Evolutionary conservation across 2,797 vertebrate genomes (phyloP), one percentile per base, ranked within the genome.

Genomic region (Crenichthys baileyi): DNA sequence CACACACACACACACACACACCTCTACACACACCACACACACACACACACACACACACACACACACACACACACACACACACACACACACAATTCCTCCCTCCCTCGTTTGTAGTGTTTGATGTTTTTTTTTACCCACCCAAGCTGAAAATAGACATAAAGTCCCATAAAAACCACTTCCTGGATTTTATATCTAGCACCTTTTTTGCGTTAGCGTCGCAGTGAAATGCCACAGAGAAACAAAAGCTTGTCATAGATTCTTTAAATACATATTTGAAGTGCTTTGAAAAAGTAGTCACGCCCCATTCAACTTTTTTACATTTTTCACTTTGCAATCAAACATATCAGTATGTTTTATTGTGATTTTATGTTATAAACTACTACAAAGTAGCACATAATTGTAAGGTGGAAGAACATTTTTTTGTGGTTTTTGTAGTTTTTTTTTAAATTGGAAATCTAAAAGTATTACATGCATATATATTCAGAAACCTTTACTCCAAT

Each of bases 91-190:
- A 1, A 31, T 36, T 31, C 46, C 53, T 44, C 58, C 29, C 55
- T 48, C 67, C 58, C 61, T 77, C 11, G 39, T 2, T 79, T n/a
- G 50, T 41, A 81, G 73, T 46, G 48, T 65, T 72, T 84, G 16
- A 48, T 44, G 50, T 65, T n/a, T 61, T 82, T 56, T 68, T 55
- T 51, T 68, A 26, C 5, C 50, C 7, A 65, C 41, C 31, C 24
- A 16, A 70, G 53, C 72, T 74, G 72, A 73, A 82, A 79, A 81
- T 78, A 78, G 50, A 77, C 26, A 63, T n/a, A 26, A 53, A 16
- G 15, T 55, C 48, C 18, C 4, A 73, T 46, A 11, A 75, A 56
- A 75, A 0, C 0, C 6, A 1, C 29, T 56, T 41, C 67, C 1
- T 16, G 31, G 41, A 36, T 65, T 60, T 48, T 26, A 7, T 24